Evolutionary conservation across 2,113 vertebrate species (phyloP), one percentile per base, ranked within the genome.

Genomic region (Spermophilus dauricus): DNA sequence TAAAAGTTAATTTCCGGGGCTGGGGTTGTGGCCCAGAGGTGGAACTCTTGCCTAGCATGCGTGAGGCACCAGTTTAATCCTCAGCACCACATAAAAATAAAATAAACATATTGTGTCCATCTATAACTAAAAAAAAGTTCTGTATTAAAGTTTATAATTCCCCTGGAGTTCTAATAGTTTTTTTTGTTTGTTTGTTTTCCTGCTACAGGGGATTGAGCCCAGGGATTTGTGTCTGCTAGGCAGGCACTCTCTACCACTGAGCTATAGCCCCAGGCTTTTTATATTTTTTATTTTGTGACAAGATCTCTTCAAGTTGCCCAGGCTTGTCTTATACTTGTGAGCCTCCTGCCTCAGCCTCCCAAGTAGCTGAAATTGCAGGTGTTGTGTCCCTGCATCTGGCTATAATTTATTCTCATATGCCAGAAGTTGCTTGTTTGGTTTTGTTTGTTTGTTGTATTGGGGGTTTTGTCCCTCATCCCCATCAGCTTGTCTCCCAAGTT

Each of bases 401-500:
- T 96, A 42, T 80, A 56, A 70, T 87, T 92, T 93, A 91, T 30
- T 58, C 90, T 93, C 82, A 51, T 77, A 65, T 91, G 63, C 72
- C 34, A 42, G n/a, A 37, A 77, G 42, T 61, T 48, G 20, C 18
- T 51, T 85, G 78, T 85, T 67, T 95, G 22, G 58, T 63, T 69
- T 89, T 37, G 24, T 93, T 95, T 70, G 18, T 85, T 82, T 81
- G 45, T 80, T 75, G 30, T 30, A 72, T 80, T 96, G 80, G 73
- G 3, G 51, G 85, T 91, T 91, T 94, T 78, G 84, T 75, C 37
- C 37, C 48, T 22, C 34, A 82, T 32, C 45, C n/a, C 8, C 9
- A 4, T 95, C 16, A 58, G 61, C 42, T 95, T 94, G 48, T 89
- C 76, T 95, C 65, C 72, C 86, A 97, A 86, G 53, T 93, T 95